These are phyloP conservation scores for Acrobeloides nanus DNA, from an alignment of 2,888 invertebrate genomes.

Conservation along the genomic window DNA sequence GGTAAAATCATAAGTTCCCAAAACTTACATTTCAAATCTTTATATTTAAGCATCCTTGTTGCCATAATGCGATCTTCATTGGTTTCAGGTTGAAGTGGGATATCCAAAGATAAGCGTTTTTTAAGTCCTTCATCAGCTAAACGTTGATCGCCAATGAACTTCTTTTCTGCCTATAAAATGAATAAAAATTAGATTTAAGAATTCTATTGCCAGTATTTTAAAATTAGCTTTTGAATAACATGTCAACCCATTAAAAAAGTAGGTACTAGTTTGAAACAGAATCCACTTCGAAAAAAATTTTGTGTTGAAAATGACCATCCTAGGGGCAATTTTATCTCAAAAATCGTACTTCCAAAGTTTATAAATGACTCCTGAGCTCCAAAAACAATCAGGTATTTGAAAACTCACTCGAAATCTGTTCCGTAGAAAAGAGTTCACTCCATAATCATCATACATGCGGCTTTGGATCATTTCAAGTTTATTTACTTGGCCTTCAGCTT, in stretches of 20 bases:
- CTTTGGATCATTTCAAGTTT: conserved; percentile 69
- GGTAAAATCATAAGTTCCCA: conserved; percentile 1
- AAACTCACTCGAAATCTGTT: conserved; percentile 72
- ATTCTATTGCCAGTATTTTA: no score
- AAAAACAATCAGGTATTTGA: no score
- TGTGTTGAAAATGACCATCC: no score
- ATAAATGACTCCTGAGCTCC: no score
- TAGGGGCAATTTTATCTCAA: no score
- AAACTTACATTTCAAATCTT: conserved; percentile 33
- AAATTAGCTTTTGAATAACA: no score
- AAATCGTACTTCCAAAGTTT: no score
- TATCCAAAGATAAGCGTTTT: conserved; percentile 31
- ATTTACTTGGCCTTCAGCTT: conserved; percentile 90
- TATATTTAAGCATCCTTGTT: conserved; percentile 32
- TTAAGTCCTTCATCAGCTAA: conserved; percentile 36
- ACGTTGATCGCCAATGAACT: conserved; percentile 30
- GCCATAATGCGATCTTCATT: conserved; percentile 42
- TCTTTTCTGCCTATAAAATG: conserved; percentile 44
- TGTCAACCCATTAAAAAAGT: no score
- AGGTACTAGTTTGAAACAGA: no score
- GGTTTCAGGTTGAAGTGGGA: conserved; percentile 32
- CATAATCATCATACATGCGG: conserved; percentile 84
- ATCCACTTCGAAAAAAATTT: no score
- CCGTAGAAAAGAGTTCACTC: conserved; percentile 76
- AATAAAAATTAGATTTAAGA: no score